Evolutionary conservation across 92 coral and sea anemone species (phyloP), one percentile per base, ranked within the genome.

Genomic region (Paragorgia papillata): DNA sequence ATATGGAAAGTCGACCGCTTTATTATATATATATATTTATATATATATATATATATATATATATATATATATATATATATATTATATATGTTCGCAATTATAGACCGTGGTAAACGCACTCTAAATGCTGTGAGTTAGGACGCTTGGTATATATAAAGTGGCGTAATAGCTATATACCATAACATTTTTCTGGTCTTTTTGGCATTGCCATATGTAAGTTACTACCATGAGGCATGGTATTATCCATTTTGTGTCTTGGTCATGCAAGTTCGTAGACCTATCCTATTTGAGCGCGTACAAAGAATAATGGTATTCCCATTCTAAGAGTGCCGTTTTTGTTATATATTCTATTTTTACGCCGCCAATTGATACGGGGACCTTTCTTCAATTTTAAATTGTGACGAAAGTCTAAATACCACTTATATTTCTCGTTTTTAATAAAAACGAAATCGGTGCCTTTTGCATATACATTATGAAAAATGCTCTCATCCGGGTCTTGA

Each of bases 401-500:
- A 39, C 78, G 78, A 71, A 71, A 71, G n/a, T 32, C 78, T 28
- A 71, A 58, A 31, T 48, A 71, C 78, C 78, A 71, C 33, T 27
- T 30, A 51, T 71, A n/a, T 21, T 13, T 19, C 48, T n/a, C 41
- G 20, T 14, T 30, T 71, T 53, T 7, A 53, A 56, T 46, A 2
- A n/a, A 46, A n/a, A n/a, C n/a, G n/a, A n/a, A n/a, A n/a, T n/a
- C n/a, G n/a, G n/a, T n/a, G n/a, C n/a, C n/a, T n/a, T n/a, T n/a
- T n/a, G n/a, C n/a, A n/a, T n/a, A n/a, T n/a, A n/a, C 15, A n/a
- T n/a, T 46, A 2, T 15, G 7, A 15, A 46, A 46, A 2, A 46
- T 46, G 53, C 53, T 46, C 53, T 46, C 53, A 15, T n/a, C n/a
- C n/a, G 2, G 15, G 53, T 9, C 15, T 46, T 9, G 53, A 46